phyloP scores from a whole-genome alignment of 1,140 invertebrate species.

The Zophobas atratus region DNA sequence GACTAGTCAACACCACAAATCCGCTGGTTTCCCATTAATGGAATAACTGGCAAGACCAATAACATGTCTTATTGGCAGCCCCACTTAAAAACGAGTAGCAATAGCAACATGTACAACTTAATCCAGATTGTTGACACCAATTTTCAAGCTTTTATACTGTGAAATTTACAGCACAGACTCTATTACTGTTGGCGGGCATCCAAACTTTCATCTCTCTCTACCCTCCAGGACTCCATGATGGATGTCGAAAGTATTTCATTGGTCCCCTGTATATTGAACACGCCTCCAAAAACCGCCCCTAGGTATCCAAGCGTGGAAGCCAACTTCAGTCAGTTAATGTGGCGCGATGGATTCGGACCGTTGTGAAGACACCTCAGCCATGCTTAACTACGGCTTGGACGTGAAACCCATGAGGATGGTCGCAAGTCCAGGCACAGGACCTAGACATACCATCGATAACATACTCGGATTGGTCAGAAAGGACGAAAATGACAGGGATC shows the following conservation, averaged over 20 bases:
- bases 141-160: constrained; percentile 51
- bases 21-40: constrained; percentile 32
- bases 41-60: constrained; percentile 40
- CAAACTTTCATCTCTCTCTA: constrained; percentile 37
- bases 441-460: constrained; percentile 69
- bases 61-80: constrained; percentile 41
- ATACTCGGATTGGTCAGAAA: constrained; percentile 66
- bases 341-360: constrained; percentile 67
- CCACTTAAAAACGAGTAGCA: constrained; percentile 46
- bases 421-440: constrained; percentile 63
- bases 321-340: constrained; percentile 63
- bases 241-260: constrained; percentile 55
- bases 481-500: constrained; percentile 59
- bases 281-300: constrained; percentile 57
- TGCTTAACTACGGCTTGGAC: constrained; percentile 62
- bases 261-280: constrained; percentile 31
- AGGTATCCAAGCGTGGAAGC: constrained; percentile 54
- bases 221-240: constrained; percentile 62
- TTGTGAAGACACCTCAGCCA: constrained; percentile 64
- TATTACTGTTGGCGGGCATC: constrained; percentile 52
- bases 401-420: constrained; percentile 66
- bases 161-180: constrained; percentile 51
- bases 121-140: constrained; percentile 53
- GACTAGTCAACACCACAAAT: constrained; percentile 1
- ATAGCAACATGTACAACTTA: constrained; percentile 51